Evolutionary conservation across 37 sponge, comb jelly and placozoan species (phyloP).

Genomic region (Dysidea cf. avara): DNA sequence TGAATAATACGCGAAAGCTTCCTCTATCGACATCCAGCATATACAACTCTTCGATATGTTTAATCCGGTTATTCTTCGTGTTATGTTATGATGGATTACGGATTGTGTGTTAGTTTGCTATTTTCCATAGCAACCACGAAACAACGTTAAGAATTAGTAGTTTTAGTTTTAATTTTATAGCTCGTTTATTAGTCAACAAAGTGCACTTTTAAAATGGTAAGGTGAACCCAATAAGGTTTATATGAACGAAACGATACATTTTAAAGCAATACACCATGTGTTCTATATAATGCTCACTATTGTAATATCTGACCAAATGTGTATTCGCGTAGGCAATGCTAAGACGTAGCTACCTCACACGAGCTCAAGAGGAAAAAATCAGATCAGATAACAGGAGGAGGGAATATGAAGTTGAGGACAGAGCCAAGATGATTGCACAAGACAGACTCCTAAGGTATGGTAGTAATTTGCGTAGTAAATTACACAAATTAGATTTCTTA

Average conservation of each 20-base stretch:
- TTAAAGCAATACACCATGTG: too few species aligned
- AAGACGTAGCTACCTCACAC: conserved; percentile 43
- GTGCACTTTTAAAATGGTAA: conserved; percentile 9
- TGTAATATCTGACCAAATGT: not conserved
- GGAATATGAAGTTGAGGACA: conserved; percentile 67
- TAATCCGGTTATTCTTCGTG: too few species aligned
- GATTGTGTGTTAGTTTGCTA: too few species aligned
- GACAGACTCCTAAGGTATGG: conserved; percentile 38
- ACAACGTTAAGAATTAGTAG: too few species aligned
- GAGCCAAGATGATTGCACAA: conserved; percentile 63
- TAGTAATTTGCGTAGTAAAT: not conserved
- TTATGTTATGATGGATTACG: too few species aligned
- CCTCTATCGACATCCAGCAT: too few species aligned
- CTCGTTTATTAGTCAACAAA: not conserved
- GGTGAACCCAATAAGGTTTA: not conserved
- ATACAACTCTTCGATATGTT: too few species aligned
- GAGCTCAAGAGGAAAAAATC: conserved; percentile 74
- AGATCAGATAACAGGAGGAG: conserved; percentile 71
- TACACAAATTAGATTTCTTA: not conserved
- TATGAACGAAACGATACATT: too few species aligned
- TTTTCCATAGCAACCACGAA: too few species aligned
- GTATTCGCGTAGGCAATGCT: conserved; percentile 40
- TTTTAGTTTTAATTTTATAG: too few species aligned
- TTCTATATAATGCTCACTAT: not conserved
- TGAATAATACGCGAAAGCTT: too few species aligned